These are phyloP conservation scores for Hanleya hanleyi DNA, from an alignment of 2,888 invertebrate genomes.

Conservation along the genomic window DNA sequence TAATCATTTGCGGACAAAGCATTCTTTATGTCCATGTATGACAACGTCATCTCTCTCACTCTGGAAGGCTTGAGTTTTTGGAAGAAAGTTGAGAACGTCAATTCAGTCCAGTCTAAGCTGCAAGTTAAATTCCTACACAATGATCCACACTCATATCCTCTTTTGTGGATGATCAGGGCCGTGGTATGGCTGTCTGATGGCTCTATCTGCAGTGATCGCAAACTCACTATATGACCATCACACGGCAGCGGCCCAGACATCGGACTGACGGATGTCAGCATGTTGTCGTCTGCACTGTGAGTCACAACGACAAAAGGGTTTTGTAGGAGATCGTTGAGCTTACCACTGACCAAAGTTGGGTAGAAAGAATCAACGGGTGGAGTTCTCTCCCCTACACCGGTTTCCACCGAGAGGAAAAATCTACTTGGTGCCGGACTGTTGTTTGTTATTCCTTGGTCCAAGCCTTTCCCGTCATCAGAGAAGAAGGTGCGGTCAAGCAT, in stretches of 20 bases:
- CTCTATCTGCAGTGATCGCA: neutral
- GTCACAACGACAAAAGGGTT: neutral
- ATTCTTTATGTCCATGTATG: neutral
- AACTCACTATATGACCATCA: conserved; percentile 1
- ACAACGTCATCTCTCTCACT: neutral
- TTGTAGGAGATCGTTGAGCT: neutral
- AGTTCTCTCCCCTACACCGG: neutral
- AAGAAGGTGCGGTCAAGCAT: conserved; percentile 61
- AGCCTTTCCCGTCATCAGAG: conserved; percentile 68
- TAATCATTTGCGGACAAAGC: neutral
- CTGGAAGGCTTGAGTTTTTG: neutral
- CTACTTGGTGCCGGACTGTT: conserved; percentile 52
- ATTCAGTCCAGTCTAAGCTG: neutral
- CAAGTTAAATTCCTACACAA: neutral
- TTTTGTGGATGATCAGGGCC: neutral
- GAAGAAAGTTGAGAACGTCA: neutral
- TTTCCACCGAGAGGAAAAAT: conserved; percentile 58
- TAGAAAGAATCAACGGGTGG: neutral
- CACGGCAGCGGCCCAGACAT: neutral
- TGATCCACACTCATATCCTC: neutral
- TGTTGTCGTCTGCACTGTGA: too few relatives aligned
- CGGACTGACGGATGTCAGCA: neutral
- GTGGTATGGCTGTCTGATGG: neutral
- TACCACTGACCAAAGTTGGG: neutral
- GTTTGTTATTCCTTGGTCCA: conserved; percentile 62